Evolutionary conservation across 2,888 invertebrate species (phyloP).

Genomic region (Sinhomidia bicolor): DNA sequence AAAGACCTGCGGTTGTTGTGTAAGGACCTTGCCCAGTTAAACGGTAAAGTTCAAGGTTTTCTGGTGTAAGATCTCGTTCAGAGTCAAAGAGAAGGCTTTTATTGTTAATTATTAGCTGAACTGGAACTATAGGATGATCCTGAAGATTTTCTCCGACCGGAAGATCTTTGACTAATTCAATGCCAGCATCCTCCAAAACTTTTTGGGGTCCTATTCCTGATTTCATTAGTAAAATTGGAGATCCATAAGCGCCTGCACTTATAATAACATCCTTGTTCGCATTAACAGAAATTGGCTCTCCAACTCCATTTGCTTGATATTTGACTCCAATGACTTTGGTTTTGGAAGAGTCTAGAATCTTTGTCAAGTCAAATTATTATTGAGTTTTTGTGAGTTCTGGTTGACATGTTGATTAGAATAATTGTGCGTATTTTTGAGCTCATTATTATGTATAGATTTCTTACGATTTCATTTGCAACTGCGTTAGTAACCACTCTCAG

Average conservation of each 20-base stretch:
- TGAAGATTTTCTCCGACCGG: slow-evolving; percentile 72
- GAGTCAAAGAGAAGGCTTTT: slow-evolving; percentile 57
- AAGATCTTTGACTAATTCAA: slow-evolving; percentile 51
- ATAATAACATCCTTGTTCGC: slow-evolving; percentile 70
- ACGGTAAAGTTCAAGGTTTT: slow-evolving; percentile 51
- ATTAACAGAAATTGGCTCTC: slow-evolving; percentile 23
- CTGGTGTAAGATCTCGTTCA: slow-evolving; percentile 52
- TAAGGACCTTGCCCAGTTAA: slow-evolving; percentile 50
- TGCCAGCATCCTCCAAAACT: slow-evolving; percentile 29
- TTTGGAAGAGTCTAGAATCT: slow-evolving; percentile 32
- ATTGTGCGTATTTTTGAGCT: no score
- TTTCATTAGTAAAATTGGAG: slow-evolving; percentile 58
- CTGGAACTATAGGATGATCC: slow-evolving; percentile 65
- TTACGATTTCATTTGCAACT: slow-evolving; percentile 60
- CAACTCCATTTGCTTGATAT: slow-evolving; percentile 35
- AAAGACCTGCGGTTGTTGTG: slow-evolving; percentile 48
- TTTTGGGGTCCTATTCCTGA: slow-evolving; percentile 50
- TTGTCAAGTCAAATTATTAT: neutral
- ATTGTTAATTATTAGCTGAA: slow-evolving; percentile 66
- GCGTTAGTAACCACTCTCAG: slow-evolving; percentile 66
- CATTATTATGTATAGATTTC: no score
- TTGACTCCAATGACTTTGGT: slow-evolving; percentile 62
- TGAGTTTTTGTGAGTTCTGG: no score
- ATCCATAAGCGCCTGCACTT: slow-evolving; percentile 66
- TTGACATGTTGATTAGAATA: no score